Base-by-base conservation (phyloP, 2,888 invertebrate genomes). In the Pandemis heparana region DNA sequence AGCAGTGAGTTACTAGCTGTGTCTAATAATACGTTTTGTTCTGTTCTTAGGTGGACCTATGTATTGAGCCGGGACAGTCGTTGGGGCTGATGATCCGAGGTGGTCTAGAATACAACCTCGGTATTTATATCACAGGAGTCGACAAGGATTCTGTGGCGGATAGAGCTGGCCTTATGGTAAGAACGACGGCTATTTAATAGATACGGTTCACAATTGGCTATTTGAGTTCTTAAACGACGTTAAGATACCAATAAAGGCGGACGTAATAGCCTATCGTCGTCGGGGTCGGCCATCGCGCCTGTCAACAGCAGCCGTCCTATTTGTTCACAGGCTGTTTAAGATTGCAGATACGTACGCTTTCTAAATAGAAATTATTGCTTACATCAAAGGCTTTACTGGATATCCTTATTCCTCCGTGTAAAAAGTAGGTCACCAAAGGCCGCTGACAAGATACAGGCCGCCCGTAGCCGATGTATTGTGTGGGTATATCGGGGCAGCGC, bases 101-200 rank as follows among this genome's bases (percentile, higher is more conserved):
- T 39, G 99, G 99, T 16, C 96, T 98, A 73, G 99, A 99, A 90
- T 99, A 99, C 92, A 98, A 98, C 83, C 96, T 99, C 77, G 99
- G 99, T 38, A 98, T 99, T 88, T 99, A 98, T 94, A 97, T 99
- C 84, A 99, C 99, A 0, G 99, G 98, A 48, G 98, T 99, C 71
- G 99, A 99, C 92, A 97, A 97, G 86, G 97, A 97, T 81, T 98
- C 98, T 70, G 98, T 98, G 0, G 98, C 99, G 1, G 98, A 99
- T 88, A 96, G 97, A 85, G 97, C 97, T 75, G 98, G 98, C 61
- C 95, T 98, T 46, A 96, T 98, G 97, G 98, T 97, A 90, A 84
- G 83, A 74, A 72, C 39, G 32, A n/a, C n/a, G n/a, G 0, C n/a
- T 60, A 38, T 60, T 60, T 60, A 38, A 38, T 14, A 14, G 12